These are phyloP conservation scores for Cryptus viduatorius DNA, from an alignment of 2,888 invertebrate species.

Conservation along the genomic window DNA sequence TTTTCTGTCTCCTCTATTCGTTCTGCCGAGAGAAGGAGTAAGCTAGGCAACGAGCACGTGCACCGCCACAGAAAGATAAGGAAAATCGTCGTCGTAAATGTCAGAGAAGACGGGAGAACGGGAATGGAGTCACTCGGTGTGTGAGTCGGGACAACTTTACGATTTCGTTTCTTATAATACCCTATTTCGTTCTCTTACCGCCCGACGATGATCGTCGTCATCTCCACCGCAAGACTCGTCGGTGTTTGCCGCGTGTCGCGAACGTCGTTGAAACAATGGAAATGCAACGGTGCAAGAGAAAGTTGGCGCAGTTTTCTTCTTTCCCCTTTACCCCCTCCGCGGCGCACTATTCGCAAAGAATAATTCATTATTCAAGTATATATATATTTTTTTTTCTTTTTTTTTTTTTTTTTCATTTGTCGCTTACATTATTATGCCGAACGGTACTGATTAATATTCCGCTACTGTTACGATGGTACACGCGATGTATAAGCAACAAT, in stretches of 20 bases:
- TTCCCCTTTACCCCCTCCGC: not conserved
- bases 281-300: slow-evolving; percentile 49
- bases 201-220: slow-evolving; percentile 15
- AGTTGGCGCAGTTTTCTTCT: slow-evolving; percentile 53
- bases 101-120: slow-evolving; percentile 50
- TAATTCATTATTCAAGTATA: slow-evolving; percentile 21
- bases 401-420: not conserved
- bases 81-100: slow-evolving; percentile 64
- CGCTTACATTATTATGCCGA: slow-evolving; percentile 1
- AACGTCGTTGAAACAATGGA: slow-evolving; percentile 53
- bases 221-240: slow-evolving; percentile 11
- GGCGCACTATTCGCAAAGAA: not conserved
- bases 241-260: not conserved
- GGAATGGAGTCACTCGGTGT: slow-evolving; percentile 50
- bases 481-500: not conserved
- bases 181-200: not conserved
- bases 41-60: slow-evolving; percentile 19
- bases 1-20: slow-evolving; percentile 5
- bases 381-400: too few relatives aligned
- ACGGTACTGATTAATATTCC: slow-evolving; percentile 3
- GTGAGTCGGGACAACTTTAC: slow-evolving; percentile 40
- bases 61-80: slow-evolving; percentile 53
- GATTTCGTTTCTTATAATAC: slow-evolving; percentile 57
- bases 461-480: not conserved
- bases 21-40: slow-evolving; percentile 13